phyloP scores from a whole-genome alignment of 2,888 invertebrate genomes.

The Rhamphomyia laevipes region DNA sequence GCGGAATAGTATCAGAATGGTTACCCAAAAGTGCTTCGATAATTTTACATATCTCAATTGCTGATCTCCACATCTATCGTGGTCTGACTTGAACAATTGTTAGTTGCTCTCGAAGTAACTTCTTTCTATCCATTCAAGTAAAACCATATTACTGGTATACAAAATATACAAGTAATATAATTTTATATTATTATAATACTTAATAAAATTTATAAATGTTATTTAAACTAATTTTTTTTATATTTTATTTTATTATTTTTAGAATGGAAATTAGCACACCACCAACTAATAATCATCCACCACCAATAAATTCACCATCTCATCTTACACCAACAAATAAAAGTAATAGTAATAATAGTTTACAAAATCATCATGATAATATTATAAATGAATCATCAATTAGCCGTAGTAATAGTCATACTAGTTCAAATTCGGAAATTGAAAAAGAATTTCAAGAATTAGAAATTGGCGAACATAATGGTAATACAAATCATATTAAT shows the following conservation, averaged over 20 bases:
- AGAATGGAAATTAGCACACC: conserved; percentile 12
- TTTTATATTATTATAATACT: no score
- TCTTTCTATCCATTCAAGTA: no score
- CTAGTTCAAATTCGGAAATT: conserved; percentile 50
- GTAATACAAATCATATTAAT: conserved; percentile 23
- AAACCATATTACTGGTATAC: no score
- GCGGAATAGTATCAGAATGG: no score
- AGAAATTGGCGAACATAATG: conserved; percentile 33
- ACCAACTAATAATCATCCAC: conserved; percentile 15
- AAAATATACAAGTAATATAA: no score
- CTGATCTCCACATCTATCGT: no score
- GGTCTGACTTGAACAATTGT: no score
- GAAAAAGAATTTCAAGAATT: conserved; percentile 49
- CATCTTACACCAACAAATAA: conserved; percentile 8
- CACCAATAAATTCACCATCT: conserved; percentile 9
- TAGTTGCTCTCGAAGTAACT: no score
- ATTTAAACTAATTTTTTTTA: no score
- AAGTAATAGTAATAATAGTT: conserved; percentile 7
- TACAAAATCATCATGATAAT: conserved; percentile 14
- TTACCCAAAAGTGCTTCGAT: no score
- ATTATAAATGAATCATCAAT: conserved; percentile 18
- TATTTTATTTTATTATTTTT: not conserved
- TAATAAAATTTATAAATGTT: no score
- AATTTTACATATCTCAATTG: no score
- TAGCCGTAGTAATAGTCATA: conserved; percentile 43